Conservation (phyloP, 2,888 invertebrate species). For the Meliscaeva auricollis region DNA sequence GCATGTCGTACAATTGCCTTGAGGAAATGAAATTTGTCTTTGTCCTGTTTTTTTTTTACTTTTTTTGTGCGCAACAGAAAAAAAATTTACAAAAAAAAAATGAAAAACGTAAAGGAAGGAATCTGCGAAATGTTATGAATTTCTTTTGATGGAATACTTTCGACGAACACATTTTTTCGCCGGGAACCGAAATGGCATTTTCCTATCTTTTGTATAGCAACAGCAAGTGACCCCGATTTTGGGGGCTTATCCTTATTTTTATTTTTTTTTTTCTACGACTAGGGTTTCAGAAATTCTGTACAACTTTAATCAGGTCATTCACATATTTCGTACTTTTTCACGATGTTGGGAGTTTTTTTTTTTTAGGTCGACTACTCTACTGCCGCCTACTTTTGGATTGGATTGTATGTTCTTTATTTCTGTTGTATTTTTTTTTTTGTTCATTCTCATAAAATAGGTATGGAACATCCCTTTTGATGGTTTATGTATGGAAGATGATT, state of each 20-base stretch:
- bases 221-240: constrained; percentile 60
- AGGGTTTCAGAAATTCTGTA: background rate
- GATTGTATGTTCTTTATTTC: constrained; percentile 3
- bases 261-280: background rate
- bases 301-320: constrained; percentile 66
- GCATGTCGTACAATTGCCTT: constrained; percentile 51
- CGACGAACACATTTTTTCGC: constrained; percentile 32
- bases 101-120: constrained; percentile 14
- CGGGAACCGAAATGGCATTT: constrained; percentile 45
- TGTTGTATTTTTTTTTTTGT: background rate
- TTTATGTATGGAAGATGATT: constrained; percentile 39
- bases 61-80: constrained; percentile 1
- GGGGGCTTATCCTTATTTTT: constrained; percentile 43
- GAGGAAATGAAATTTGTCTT: constrained; percentile 68
- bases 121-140: constrained; percentile 61
- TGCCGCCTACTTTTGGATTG: background rate
- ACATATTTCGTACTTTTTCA: constrained; percentile 43
- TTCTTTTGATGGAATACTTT: constrained; percentile 71
- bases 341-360: background rate
- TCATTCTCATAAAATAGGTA: background rate
- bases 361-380: constrained; percentile 4
- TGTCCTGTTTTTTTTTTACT: constrained; percentile 39
- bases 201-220: constrained; percentile 16
- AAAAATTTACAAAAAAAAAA: constrained; percentile 8
- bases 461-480: constrained; percentile 34